Conservation (phyloP, 2,113 vertebrate species). For the Turnix velox region DNA sequence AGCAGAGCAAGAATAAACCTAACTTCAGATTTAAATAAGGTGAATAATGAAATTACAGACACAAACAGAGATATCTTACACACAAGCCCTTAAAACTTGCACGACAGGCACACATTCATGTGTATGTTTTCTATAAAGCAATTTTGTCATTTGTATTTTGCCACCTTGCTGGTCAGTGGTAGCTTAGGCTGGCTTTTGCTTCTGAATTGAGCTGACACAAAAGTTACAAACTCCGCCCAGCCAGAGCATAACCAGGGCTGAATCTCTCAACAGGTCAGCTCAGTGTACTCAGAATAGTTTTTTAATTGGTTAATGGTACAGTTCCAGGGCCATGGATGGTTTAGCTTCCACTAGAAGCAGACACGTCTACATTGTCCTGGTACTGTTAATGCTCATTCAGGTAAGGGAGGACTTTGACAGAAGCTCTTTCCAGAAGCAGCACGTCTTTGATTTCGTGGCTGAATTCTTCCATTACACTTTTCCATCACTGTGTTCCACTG, state of each 20-base stretch:
- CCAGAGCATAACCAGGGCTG: neutral
- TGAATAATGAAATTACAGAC: neutral
- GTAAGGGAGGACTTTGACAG: neutral
- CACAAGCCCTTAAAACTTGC: neutral
- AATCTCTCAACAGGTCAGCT: neutral
- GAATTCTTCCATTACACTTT: neutral
- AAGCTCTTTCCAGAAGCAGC: neutral
- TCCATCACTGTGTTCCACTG: neutral
- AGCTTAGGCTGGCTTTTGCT: neutral
- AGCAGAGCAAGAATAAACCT: neutral
- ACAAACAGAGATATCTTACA: neutral
- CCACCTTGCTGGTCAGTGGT: neutral
- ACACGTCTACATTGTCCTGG: neutral
- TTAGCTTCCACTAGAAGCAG: neutral
- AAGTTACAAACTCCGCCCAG: neutral
- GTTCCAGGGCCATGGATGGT: neutral
- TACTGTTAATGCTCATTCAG: accelerated
- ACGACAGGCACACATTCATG: neutral
- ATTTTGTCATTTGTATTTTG: neutral
- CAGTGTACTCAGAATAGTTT: neutral
- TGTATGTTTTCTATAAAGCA: neutral
- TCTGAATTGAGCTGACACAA: neutral
- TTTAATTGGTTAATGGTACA: neutral
- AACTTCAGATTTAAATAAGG: neutral
- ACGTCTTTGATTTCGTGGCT: neutral